Conservation (phyloP, 2,888 invertebrate species). For the Leptinotarsa peninsularis region DNA sequence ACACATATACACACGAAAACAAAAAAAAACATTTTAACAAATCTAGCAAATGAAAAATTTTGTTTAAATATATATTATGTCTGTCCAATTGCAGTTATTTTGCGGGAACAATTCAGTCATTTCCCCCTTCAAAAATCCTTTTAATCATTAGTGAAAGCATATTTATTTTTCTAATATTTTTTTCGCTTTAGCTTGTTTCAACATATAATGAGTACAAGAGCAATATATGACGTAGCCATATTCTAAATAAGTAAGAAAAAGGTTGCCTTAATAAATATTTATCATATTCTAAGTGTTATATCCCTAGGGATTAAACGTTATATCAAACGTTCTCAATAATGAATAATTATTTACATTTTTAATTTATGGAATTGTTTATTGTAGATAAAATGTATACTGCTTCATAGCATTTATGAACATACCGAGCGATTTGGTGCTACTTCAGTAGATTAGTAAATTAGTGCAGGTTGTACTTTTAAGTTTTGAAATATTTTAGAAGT, state of each 20-base stretch:
- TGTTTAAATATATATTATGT: constrained; percentile 34
- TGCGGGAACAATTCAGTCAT: constrained; percentile 19
- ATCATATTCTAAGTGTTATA: constrained; percentile 42
- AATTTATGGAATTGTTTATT: constrained; percentile 47
- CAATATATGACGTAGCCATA: constrained; percentile 44
- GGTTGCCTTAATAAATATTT: constrained; percentile 48
- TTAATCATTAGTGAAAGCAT: constrained; percentile 35
- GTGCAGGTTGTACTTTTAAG: constrained; percentile 32
- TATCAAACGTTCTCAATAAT: constrained; percentile 6
- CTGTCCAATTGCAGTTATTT: constrained; percentile 10
- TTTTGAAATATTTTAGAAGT: constrained; percentile 32
- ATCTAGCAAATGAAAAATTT: constrained; percentile 19
- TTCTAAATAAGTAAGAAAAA: constrained; percentile 50
- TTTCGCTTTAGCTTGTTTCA: constrained; percentile 38
- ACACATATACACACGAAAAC: constrained; percentile 41
- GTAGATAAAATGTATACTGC: constrained; percentile 62
- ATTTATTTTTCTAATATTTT: constrained; percentile 36
- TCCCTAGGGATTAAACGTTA: constrained; percentile 25
- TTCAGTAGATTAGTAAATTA: constrained; percentile 55
- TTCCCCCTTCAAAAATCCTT: constrained; percentile 28
- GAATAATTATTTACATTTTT: constrained; percentile 33
- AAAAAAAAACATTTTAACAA: constrained; percentile 33
- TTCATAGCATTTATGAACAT: constrained; percentile 63
- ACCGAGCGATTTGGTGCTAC: constrained; percentile 66
- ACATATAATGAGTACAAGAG: constrained; percentile 26